Evolutionary conservation across 1,140 invertebrate genomes (phyloP).

Genomic region (Lycorma delicatula): DNA sequence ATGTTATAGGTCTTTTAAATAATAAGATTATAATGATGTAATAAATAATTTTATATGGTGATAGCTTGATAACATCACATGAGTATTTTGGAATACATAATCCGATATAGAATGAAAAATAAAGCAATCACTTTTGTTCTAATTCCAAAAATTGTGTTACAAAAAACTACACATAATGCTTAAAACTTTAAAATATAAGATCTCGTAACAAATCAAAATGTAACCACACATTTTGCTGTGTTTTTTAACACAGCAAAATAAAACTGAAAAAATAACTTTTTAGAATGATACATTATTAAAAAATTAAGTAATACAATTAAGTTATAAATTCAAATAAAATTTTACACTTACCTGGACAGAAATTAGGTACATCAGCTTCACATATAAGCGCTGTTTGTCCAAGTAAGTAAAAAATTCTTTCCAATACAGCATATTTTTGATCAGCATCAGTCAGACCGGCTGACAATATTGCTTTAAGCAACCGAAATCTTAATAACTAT

Average conservation of each 20-base stretch:
- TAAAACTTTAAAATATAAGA: too few species aligned
- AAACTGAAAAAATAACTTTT: not conserved
- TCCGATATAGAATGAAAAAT: too few species aligned
- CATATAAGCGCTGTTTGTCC: conserved; percentile 61
- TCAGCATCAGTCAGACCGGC: conserved; percentile 50
- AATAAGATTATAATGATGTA: too few species aligned
- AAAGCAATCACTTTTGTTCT: too few species aligned
- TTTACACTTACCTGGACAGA: conserved; percentile 26
- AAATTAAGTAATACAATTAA: not conserved
- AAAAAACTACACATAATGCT: too few species aligned
- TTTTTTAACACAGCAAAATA: too few species aligned
- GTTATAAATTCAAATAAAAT: not conserved
- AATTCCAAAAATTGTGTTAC: too few species aligned
- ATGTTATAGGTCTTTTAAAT: too few species aligned
- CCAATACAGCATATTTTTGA: conserved; percentile 47
- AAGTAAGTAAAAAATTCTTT: conserved; percentile 56
- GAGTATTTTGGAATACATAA: too few species aligned
- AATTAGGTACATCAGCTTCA: conserved; percentile 44
- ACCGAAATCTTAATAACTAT: conserved; percentile 60
- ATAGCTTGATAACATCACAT: too few species aligned
- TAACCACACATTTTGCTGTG: not conserved
- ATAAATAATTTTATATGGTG: too few species aligned
- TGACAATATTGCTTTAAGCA: conserved; percentile 59
- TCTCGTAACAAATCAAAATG: too few species aligned
- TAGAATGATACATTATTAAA: not conserved